Base-by-base conservation (phyloP, 2,888 invertebrate species). In the Papilio elwesi region DNA sequence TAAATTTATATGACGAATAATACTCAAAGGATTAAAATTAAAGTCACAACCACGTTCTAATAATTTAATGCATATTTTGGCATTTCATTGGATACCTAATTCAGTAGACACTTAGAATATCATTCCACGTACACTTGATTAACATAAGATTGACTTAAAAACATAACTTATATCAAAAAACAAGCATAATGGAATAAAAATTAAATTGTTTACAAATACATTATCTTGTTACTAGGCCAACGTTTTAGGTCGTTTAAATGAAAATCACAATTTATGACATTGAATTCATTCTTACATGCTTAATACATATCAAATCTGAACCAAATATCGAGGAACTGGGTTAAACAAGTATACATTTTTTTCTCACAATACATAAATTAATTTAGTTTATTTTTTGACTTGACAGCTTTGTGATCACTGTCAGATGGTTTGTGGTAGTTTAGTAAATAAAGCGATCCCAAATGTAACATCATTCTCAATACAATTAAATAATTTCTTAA, bases 1-100 rank as follows among this genome's bases (percentile, higher is more conserved):
- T 43, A 43, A 43, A 43, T 43, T 4, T 43, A 6, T 43, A 6
- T 43, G 43, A 9, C 43, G 49, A 76, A 53, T 76, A 80, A 74
- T 78, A 78, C 74, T 71, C 9, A 75, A 80, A 77, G 70, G 80
- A 78, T 79, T 78, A 76, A 76, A n/a, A 70, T 49, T 49, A 70
- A 70, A 64, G 13, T 38, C 15, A 74, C 1, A 15, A 8, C 0
- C 59, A 62, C 10, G n/a, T 62, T 43, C n/a, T 63, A 68, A 76
- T 74, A 77, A 73, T 82, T 81, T 78, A 81, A 77, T 83, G 78
- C 77, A 75, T 81, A 80, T 78, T 84, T 83, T 83, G 83, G 84
- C 82, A 77, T 85, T 80, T 80, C 51, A 82, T 82, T 82, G 74
- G 74, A 74, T 77, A 78, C 79, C 77, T 82, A 80, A 69, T 74